Evolutionary conservation across 2,797 vertebrate genomes (phyloP).

Genomic region (Ambastaia sidthimunki): DNA sequence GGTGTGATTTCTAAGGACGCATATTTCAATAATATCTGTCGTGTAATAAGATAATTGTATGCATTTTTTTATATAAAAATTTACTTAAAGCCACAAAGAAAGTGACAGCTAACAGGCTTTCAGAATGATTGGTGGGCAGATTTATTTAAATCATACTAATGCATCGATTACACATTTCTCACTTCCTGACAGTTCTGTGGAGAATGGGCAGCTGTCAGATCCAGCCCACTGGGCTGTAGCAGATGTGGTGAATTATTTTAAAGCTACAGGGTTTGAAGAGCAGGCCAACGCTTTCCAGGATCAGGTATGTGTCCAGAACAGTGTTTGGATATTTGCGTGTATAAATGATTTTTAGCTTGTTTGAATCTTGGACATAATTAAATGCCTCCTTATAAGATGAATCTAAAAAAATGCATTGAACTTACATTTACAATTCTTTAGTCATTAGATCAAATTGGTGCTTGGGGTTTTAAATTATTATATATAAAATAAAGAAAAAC

Average conservation of each 20-base stretch:
- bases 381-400: too few species aligned
- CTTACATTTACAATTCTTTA: too few species aligned
- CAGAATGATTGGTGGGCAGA: not conserved
- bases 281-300: slow-evolving; percentile 95
- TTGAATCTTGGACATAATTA: too few species aligned
- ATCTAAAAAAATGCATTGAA: too few species aligned
- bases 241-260: slow-evolving; percentile 98
- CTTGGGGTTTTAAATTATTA: too few species aligned
- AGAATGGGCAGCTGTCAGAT: slow-evolving; percentile 91
- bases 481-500: too few species aligned
- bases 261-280: slow-evolving; percentile 95
- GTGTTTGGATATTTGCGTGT: not conserved
- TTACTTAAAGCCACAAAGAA: not conserved
- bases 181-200: slow-evolving; percentile 82
- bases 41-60: not conserved
- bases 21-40: not conserved
- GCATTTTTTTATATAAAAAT: not conserved
- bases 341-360: too few species aligned
- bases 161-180: not conserved
- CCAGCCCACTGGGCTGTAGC: slow-evolving; percentile 95
- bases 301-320: slow-evolving; percentile 81
- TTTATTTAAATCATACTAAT: not conserved
- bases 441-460: too few species aligned
- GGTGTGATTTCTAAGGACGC: too few species aligned
- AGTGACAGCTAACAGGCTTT: not conserved